phyloP scores from a whole-genome alignment of 2,113 vertebrate species.

The Hemichromis elongatus region DNA sequence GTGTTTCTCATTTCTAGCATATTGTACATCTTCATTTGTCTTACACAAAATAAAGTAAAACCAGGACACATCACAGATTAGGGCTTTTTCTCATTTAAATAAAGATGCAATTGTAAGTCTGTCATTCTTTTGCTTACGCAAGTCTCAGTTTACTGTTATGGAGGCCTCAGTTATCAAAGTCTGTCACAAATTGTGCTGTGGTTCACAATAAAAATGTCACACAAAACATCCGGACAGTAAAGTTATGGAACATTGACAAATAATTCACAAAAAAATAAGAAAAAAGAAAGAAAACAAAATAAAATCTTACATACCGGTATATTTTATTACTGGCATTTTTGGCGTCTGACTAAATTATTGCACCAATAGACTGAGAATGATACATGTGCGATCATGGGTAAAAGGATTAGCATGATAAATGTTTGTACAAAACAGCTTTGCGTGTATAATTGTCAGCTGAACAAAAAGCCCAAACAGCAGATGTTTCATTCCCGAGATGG shows the following conservation, averaged over 20 bases:
- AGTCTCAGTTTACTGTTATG: conserved; percentile 9
- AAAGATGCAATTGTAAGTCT: conserved; percentile 14
- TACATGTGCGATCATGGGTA: conserved; percentile 29
- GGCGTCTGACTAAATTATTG: conserved; percentile 11
- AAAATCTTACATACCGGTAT: neutral
- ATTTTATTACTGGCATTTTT: conserved; percentile 21
- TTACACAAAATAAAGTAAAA: neutral
- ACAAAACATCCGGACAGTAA: neutral
- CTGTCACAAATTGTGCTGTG: conserved; percentile 15
- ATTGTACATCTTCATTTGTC: neutral
- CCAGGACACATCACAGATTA: neutral
- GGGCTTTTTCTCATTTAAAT: neutral
- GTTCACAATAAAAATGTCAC: conserved; percentile 25
- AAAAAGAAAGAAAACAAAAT: neutral
- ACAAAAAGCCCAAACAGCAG: conserved; percentile 56
- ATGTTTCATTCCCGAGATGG: conserved; percentile 48
- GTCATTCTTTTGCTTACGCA: neutral
- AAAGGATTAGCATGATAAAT: conserved; percentile 46
- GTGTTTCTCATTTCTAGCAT: neutral
- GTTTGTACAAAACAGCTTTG: conserved; percentile 41
- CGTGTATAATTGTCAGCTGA: conserved; percentile 55
- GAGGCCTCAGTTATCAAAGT: conserved; percentile 8
- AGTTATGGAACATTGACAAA: conserved; percentile 1
- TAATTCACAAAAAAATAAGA: neutral
- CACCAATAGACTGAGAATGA: conserved; percentile 1